Evolutionary conservation across 2,113 vertebrate genomes (phyloP).

Genomic region (Agapornis roseicollis): DNA sequence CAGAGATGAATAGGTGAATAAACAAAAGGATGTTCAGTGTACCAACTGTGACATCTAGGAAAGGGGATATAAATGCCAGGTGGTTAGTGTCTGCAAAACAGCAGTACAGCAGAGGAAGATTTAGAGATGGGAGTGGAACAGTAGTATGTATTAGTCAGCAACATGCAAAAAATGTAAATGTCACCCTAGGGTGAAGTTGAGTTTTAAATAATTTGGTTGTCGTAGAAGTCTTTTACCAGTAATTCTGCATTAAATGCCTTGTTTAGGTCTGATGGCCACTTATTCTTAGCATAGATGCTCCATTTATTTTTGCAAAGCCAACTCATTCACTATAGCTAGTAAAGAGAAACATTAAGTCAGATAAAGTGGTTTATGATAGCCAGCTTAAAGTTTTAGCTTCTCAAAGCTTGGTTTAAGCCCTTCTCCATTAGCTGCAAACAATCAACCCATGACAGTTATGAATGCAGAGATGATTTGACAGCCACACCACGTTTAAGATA

Average conservation of each 20-base stretch:
- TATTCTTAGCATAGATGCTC: neutral
- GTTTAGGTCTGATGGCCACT: neutral
- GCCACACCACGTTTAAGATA: neutral
- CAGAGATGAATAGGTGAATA: neutral
- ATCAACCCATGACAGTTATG: neutral
- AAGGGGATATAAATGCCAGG: neutral
- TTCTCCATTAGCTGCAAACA: neutral
- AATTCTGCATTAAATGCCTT: neutral
- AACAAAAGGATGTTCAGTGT: neutral
- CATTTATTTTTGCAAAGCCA: slow-evolving; percentile 14
- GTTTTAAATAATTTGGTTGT: neutral
- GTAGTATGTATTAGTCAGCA: neutral
- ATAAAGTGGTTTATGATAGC: neutral
- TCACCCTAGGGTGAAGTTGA: neutral
- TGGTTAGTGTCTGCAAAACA: neutral
- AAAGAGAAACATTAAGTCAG: neutral
- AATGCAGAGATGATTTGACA: neutral
- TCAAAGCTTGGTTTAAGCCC: neutral
- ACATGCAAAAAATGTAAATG: neutral
- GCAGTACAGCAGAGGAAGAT: neutral
- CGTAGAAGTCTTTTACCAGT: neutral
- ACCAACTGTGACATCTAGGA: neutral
- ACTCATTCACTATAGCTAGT: neutral
- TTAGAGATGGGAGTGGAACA: neutral
- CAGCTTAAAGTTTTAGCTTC: neutral